Conservation (phyloP, 2,888 invertebrate genomes). For the Aleiodes testaceus region DNA sequence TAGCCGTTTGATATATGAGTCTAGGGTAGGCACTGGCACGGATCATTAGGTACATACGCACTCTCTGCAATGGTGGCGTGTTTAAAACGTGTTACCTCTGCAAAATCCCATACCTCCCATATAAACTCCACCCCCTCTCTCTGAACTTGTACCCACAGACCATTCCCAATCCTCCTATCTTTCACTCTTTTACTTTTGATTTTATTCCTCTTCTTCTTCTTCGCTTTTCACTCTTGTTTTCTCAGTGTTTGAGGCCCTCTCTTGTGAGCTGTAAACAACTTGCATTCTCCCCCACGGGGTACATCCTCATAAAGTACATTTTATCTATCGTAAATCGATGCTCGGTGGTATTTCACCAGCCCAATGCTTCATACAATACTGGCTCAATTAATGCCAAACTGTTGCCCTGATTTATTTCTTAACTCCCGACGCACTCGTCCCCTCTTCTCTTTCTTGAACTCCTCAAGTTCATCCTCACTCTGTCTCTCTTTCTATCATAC, state of each 20-base stretch:
- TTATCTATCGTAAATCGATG: constrained; percentile 73
- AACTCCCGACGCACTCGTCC: constrained; percentile 53
- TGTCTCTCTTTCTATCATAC: too few relatives aligned
- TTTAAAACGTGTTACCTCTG: constrained; percentile 46
- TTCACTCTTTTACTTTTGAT: constrained; percentile 33
- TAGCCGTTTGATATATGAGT: constrained; percentile 67
- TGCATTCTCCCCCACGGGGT: constrained; percentile 58
- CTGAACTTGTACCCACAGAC: background rate
- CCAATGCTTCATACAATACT: constrained; percentile 66
- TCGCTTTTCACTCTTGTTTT: constrained; percentile 35
- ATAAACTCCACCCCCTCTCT: constrained; percentile 24
- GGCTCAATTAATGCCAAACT: constrained; percentile 72
- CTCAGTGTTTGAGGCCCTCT: constrained; percentile 35
- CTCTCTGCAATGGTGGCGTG: constrained; percentile 43
- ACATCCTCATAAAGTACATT: constrained; percentile 71
- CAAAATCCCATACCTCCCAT: constrained; percentile 45
- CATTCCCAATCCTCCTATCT: constrained; percentile 40
- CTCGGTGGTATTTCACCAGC: constrained; percentile 67
- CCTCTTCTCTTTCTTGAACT: constrained; percentile 18
- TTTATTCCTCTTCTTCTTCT: constrained; percentile 21
- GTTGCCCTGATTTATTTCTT: constrained; percentile 71
- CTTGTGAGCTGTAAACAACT: constrained; percentile 66
- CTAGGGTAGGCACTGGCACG: constrained; percentile 55
- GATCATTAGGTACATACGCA: constrained; percentile 63
- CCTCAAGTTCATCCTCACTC: background rate